These are phyloP conservation scores for Drosophila longiperda DNA, from an alignment of 2,888 invertebrate genomes.

Conservation along the genomic window DNA sequence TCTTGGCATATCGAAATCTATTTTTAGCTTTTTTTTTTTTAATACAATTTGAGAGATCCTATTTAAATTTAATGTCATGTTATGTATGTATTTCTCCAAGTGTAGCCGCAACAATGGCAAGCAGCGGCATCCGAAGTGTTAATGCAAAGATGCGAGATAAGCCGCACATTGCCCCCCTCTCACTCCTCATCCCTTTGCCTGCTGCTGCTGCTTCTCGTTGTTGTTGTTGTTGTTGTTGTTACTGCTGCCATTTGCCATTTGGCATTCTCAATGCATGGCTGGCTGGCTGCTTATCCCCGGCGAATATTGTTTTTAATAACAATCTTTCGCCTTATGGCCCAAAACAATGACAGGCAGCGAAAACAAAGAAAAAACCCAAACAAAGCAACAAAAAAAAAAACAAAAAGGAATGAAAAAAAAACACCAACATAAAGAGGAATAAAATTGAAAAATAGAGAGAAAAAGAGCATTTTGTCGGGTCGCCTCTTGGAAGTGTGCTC, in stretches of 20 bases:
- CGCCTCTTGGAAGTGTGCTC: conserved; percentile 53
- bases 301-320: conserved; percentile 79
- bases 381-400: conserved; percentile 16
- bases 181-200: not conserved
- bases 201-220: conserved; percentile 20
- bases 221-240: not conserved
- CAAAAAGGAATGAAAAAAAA: conserved; percentile 16
- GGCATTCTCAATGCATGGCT: conserved; percentile 38
- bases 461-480: conserved; percentile 65
- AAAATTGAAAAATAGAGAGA: conserved; percentile 3
- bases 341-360: conserved; percentile 43
- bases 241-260: conserved; percentile 8
- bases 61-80: not conserved
- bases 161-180: conserved; percentile 51
- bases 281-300: conserved; percentile 67
- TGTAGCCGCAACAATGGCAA: conserved; percentile 45
- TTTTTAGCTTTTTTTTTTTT: no score
- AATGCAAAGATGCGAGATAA: conserved; percentile 77
- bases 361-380: conserved; percentile 25
- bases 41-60: not conserved
- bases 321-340: conserved; percentile 44
- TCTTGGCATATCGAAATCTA: not conserved
- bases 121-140: conserved; percentile 64
- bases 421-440: conserved; percentile 11
- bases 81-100: not conserved